Percentiles rank a stretch among this genome's conserved stretches.
Conservation (phyloP, 2,888 invertebrate species). For the Plagiodera versicolora region DNA sequence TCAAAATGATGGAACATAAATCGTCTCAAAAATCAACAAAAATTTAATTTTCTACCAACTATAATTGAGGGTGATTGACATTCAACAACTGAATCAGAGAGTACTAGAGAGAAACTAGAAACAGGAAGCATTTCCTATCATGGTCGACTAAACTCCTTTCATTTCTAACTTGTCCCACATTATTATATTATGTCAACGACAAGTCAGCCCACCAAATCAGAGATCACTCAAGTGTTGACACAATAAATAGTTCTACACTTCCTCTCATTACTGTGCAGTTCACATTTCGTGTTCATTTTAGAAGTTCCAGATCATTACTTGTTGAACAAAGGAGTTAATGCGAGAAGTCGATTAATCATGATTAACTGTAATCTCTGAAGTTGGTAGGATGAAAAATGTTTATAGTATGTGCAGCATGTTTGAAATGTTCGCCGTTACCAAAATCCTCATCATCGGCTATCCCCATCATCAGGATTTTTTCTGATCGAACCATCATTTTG, state of each 20-base stretch:
- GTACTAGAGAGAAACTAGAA: too few species aligned
- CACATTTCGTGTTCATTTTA: neutral
- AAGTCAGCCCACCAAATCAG: neutral
- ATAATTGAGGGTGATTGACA: too few species aligned
- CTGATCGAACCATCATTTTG: constrained; percentile 48
- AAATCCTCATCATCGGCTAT: too few species aligned
- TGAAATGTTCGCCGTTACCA: too few species aligned
- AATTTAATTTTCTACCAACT: too few species aligned
- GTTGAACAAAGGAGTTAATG: too few species aligned
- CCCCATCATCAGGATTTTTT: neutral
- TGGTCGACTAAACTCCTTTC: neutral
- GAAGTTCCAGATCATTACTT: neutral
- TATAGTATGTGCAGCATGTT: too few species aligned
- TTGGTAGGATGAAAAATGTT: too few species aligned
- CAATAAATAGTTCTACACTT: neutral
- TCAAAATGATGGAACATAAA: too few species aligned
- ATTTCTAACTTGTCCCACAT: neutral
- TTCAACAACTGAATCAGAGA: too few species aligned
- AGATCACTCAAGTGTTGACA: neutral
- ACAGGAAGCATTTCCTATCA: neutral
- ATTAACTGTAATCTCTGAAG: neutral
- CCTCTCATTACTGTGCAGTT: neutral
- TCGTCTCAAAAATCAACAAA: too few species aligned
- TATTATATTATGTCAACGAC: neutral
- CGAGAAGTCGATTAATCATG: neutral